Percentiles rank a stretch among this genome's conserved stretches.
Evolutionary conservation across 2,888 invertebrate species (phyloP).

Genomic region (Portevinia maculata): DNA sequence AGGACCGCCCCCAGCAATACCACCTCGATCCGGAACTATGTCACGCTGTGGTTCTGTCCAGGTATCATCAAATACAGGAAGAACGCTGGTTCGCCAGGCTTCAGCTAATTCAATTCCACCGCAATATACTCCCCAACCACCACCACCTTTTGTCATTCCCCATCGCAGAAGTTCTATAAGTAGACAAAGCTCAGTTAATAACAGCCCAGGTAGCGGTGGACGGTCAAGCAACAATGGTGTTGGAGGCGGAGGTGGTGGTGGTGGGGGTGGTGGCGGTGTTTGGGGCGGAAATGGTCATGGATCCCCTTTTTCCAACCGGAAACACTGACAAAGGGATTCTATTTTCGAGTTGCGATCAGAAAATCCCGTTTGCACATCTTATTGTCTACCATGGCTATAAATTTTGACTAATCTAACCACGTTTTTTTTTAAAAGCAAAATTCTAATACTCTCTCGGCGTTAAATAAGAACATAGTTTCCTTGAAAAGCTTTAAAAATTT

Average conservation of each 20-base stretch:
- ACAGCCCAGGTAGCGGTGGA: conserved; percentile 57
- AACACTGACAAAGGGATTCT: conserved; percentile 83
- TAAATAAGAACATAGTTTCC: conserved; percentile 52
- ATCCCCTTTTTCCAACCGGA: conserved; percentile 78
- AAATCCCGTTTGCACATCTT: conserved; percentile 79
- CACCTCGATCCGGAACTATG: conserved; percentile 80
- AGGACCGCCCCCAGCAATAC: conserved; percentile 82
- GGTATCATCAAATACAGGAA: conserved; percentile 74
- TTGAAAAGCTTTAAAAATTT: conserved; percentile 61
- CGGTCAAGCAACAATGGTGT: conserved; percentile 26
- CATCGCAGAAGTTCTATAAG: conserved; percentile 80
- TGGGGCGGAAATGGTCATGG: conserved; percentile 66
- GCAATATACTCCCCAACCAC: conserved; percentile 81
- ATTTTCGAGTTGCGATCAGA: conserved; percentile 79
- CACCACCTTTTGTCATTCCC: conserved; percentile 82
- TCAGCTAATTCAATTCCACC: conserved; percentile 82
- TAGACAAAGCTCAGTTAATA: conserved; percentile 79
- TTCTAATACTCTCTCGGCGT: conserved; percentile 10
- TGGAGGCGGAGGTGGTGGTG: conserved; percentile 27
- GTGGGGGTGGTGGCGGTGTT: conserved; percentile 40
- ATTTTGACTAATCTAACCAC: conserved; percentile 1
- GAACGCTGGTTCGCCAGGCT: conserved; percentile 80
- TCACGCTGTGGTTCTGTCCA: conserved; percentile 81
- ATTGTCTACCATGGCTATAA: conserved; percentile 82
- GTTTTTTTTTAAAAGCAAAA: neutral